These are phyloP conservation scores for Ectobius pallidus DNA, from an alignment of 2,888 invertebrate species.

Conservation along the genomic window DNA sequence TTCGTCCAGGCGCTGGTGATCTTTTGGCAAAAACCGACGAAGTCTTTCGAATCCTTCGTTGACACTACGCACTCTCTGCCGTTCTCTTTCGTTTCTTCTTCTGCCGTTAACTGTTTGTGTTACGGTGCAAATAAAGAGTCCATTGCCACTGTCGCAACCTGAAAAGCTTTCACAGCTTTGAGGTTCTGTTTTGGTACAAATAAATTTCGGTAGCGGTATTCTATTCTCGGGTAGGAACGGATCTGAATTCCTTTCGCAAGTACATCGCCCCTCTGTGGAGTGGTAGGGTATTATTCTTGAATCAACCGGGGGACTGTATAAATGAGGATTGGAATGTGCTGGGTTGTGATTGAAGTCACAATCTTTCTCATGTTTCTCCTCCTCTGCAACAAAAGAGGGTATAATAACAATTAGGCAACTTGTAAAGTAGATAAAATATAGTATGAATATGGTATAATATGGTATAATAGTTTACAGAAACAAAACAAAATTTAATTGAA, in stretches of 20 bases:
- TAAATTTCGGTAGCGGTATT: conserved; percentile 36
- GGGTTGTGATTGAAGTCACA: no score
- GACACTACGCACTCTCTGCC: conserved; percentile 46
- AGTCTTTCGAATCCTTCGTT: conserved; percentile 47
- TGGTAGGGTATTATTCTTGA: no score
- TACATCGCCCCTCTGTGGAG: no score
- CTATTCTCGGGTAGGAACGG: conserved; percentile 45
- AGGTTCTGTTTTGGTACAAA: not conserved
- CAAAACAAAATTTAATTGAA: no score
- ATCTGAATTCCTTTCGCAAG: conserved; percentile 22
- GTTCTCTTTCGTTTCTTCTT: conserved; percentile 46
- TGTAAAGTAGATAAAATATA: no score
- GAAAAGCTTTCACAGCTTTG: not conserved
- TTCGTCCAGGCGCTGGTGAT: not conserved
- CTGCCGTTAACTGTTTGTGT: not conserved
- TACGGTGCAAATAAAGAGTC: not conserved
- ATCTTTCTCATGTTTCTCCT: no score
- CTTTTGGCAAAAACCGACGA: conserved; percentile 41
- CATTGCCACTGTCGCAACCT: not conserved
- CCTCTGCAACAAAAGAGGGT: no score
- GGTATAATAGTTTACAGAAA: no score
- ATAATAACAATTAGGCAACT: no score
- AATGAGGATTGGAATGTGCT: no score
- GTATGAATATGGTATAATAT: no score
- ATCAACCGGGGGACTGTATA: no score